Evolutionary conservation across 2,797 vertebrate genomes (phyloP), one percentile per base, ranked within the genome.

Genomic region (Pempheris klunzingeri): DNA sequence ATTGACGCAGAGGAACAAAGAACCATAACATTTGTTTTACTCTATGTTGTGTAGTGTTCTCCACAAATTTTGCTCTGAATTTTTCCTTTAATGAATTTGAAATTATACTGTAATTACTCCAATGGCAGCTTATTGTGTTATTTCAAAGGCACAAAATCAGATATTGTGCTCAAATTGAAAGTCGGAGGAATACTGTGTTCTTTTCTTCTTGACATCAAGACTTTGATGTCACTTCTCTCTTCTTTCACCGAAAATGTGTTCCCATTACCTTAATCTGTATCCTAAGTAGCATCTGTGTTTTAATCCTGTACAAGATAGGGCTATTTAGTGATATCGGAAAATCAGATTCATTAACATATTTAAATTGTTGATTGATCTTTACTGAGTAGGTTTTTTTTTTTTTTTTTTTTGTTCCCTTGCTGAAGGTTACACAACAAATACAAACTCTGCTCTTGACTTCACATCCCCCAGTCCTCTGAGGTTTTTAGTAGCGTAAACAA

Each of bases 271-370:
- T 36, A 47, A 71, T 62, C 55, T 71, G 62, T 80, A 86, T 76
- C 83, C 72, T 68, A 57, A 64, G 77, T 50, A 64, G n/a, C 79
- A 82, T 86, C 85, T 73, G 44, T 81, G 76, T 86, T 83, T 77
- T 85, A 90, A 89, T 84, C 80, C 28, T 73, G 30, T 65, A 50
- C 20, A 38, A 86, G 74, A 78, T 77, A 61, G 73, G 44, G 52
- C 80, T 78, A 54, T 78, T 82, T 54, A 77, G 41, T 63, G n/a
- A 6, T 88, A 87, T 92, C 87, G 87, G 70, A 50, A 30, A 78
- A 91, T 92, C 85, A 34, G 54, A 55, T 70, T 77, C 60, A 81
- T 88, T 90, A 88, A 68, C 77, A 47, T 62, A 81, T 80, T 84
- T 74, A 62, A 82, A 90, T 84, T 43, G 71, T 68, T 54, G 38